Evolutionary conservation across 2,113 vertebrate species (phyloP).

Genomic region (Cygnus atratus): DNA sequence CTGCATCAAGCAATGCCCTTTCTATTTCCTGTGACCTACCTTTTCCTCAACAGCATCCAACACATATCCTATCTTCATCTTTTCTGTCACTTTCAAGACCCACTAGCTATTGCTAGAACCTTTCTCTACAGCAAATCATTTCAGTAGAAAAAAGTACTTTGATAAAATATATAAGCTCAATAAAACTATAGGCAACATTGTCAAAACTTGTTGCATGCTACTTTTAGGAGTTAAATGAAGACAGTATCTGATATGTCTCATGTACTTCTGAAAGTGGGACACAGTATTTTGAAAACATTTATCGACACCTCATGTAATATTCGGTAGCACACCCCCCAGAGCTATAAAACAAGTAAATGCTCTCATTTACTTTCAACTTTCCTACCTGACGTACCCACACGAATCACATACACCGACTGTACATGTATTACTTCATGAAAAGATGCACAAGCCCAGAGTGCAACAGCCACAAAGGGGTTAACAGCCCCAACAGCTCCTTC

Average conservation of each 20-base stretch:
- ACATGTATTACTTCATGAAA: neutral
- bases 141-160: neutral
- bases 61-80: neutral
- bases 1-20: neutral
- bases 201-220: neutral
- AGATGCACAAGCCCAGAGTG: neutral
- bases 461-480: constrained; percentile 4
- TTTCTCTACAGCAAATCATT: neutral
- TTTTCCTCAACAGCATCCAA: neutral
- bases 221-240: neutral
- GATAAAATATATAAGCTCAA: neutral
- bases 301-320: neutral
- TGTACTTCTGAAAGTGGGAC: neutral
- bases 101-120: neutral
- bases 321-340: neutral
- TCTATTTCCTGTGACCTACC: neutral
- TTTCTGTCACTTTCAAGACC: neutral
- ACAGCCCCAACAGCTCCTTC: constrained; percentile 27
- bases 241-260: neutral
- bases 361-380: neutral
- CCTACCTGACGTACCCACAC: neutral
- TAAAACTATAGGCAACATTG: neutral
- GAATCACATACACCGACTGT: neutral
- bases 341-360: neutral
- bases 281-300: neutral